These are phyloP conservation scores for Spodoptera frugiperda DNA, from an alignment of 1,140 invertebrate genomes.

Conservation along the genomic window DNA sequence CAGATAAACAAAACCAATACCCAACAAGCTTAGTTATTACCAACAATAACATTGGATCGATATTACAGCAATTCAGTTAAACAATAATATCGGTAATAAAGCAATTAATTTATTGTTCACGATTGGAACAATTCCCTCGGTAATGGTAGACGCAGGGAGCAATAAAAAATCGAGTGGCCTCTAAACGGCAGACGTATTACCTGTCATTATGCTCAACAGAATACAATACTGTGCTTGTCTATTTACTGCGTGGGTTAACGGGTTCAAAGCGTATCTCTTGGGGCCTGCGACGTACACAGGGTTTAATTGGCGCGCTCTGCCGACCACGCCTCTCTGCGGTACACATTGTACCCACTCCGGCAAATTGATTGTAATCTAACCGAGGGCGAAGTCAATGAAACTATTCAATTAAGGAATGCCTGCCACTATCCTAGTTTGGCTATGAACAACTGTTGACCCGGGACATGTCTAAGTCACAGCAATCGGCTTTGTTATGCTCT, in stretches of 20 bases:
- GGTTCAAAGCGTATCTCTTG: conserved; percentile 39
- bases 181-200: conserved; percentile 32
- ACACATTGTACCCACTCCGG: neutral
- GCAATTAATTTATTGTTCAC: conserved; percentile 35
- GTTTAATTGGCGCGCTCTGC: conserved; percentile 37
- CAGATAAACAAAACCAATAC: too few relatives aligned
- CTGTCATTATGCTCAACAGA: conserved; percentile 34
- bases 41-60: conserved; percentile 1
- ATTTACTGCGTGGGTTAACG: conserved; percentile 46
- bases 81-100: conserved; percentile 15
- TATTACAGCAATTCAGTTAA: conserved; percentile 1
- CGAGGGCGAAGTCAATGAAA: conserved; percentile 27
- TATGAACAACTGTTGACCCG: neutral
- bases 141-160: conserved; percentile 23
- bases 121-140: conserved; percentile 16
- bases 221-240: conserved; percentile 31
- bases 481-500: too few relatives aligned
- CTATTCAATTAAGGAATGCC: conserved; percentile 11
- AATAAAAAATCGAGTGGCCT: conserved; percentile 34
- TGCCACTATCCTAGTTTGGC: neutral
- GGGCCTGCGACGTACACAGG: neutral
- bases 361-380: conserved; percentile 30
- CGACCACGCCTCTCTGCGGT: conserved; percentile 32
- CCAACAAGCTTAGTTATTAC: conserved; percentile 3
- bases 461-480: neutral